Base-by-base conservation (phyloP, 1,140 invertebrate species). In the Platyscapa corneri region DNA sequence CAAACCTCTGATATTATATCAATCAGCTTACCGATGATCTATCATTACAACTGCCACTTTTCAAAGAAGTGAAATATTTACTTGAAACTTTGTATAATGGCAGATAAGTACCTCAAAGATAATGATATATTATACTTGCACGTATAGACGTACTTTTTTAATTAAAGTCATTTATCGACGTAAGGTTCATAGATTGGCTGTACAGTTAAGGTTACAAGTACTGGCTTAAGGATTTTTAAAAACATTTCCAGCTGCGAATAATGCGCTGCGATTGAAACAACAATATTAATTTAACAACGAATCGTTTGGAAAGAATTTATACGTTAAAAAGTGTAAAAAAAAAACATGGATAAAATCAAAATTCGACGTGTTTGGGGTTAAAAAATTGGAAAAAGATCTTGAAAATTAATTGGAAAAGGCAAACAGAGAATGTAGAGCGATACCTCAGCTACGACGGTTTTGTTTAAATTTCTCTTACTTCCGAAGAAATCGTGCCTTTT, bases 11-110 rank as follows among this genome's bases (percentile, higher is more conserved):
- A 42, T 27, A 74, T 27, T 6, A 12, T 20, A 42, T 37, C 67
- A 23, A 39, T 72, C 20, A 6, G 3, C n/a, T 2, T n/a, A 23
- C 8, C 37, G 12, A 42, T 74, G 37, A 42, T n/a, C 0, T 74
- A 42, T 74, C 37, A 42, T 42, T 74, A 42, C 12, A 8, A 3
- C 0, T 42, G 37, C 10, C 20, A n/a, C 37, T 74, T n/a, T 74
- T 42, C 30, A 42, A 74, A 74, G 70, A 74, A 42, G n/a, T 74
- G 70, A 74, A 74, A 74, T 42, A 72, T 72, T 72, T 72, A 37
- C 37, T 74, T 0, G 37, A 42, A 12, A 74, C 37, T 42, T 39
- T 74, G 70, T 74, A n/a, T 14, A 74, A 74, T 74, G 23, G 37
- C 14, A 42, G 37, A 70, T 74, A 42, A 42, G 27, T 74, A 74